Percentiles rank a stretch among this genome's conserved stretches.
Conservation (phyloP, 1,140 invertebrate species). For the Pentalonia nigronervosa region DNA sequence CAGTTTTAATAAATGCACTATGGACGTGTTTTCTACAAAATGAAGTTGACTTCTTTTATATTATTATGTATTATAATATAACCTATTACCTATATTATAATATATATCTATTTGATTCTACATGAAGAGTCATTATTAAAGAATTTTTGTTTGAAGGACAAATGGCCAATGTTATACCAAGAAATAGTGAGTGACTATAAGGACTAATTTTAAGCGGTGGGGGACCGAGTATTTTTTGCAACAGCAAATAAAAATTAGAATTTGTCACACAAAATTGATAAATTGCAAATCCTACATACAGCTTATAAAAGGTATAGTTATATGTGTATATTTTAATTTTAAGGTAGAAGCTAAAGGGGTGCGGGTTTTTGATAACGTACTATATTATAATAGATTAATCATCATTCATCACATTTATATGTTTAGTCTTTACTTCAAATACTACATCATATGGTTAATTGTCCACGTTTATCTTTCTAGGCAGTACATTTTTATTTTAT, state of each 20-base stretch:
- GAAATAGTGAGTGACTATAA: not conserved
- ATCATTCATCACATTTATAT: too few relatives aligned
- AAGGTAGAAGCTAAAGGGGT: too few relatives aligned
- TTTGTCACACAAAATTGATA: not conserved
- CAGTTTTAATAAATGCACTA: not conserved
- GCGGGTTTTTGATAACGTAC: too few relatives aligned
- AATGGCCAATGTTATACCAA: not conserved
- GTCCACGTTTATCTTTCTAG: too few relatives aligned
- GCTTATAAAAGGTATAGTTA: not conserved
- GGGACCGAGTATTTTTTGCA: not conserved
- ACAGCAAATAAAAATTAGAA: not conserved
- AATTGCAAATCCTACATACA: not conserved
- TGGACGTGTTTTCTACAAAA: not conserved
- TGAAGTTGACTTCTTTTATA: not conserved
- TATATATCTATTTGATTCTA: not conserved
- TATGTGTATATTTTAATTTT: too few relatives aligned
- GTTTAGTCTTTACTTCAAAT: too few relatives aligned
- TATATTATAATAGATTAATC: too few relatives aligned
- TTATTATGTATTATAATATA: too few relatives aligned
- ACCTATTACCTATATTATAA: not conserved
- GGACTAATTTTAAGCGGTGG: not conserved
- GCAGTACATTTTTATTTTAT: too few relatives aligned
- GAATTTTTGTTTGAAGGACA: constrained; percentile 1
- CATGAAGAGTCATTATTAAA: not conserved
- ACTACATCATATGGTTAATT: too few relatives aligned